Evolutionary conservation across 2,797 vertebrate species (phyloP).

Genomic region (Eulemur mongoz): DNA sequence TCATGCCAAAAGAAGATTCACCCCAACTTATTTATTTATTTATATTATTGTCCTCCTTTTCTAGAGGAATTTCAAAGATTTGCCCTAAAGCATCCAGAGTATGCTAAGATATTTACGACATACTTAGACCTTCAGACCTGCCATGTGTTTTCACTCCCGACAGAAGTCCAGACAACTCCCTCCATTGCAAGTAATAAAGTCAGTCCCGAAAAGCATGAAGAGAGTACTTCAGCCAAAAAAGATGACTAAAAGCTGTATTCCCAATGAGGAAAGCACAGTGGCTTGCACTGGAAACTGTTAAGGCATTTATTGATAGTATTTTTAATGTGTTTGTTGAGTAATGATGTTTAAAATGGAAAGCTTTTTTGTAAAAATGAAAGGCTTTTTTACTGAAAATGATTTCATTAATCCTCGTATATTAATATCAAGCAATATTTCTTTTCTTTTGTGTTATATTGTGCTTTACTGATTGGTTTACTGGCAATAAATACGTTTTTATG

Average conservation of each 20-base stretch:
- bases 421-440: background rate
- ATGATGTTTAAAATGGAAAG: background rate
- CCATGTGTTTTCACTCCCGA: conserved; percentile 87
- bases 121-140: conserved; percentile 96
- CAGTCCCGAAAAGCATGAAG: conserved; percentile 72
- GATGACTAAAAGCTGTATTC: conserved; percentile 88
- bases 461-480: background rate
- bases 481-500: background rate
- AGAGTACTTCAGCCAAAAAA: conserved; percentile 93
- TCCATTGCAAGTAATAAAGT: conserved; percentile 62
- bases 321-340: conserved; percentile 37
- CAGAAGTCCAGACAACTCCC: conserved; percentile 71
- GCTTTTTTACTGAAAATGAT: conserved; percentile 49
- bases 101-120: conserved; percentile 96
- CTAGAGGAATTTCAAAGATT: conserved; percentile 94
- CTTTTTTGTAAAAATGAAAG: background rate
- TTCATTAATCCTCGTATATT: background rate
- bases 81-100: conserved; percentile 93
- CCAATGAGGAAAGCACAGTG: background rate
- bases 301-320: background rate
- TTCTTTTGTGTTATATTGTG: background rate
- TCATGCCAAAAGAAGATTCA: background rate
- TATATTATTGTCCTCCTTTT: conserved; percentile 50
- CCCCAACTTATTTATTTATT: background rate
- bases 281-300: background rate